These are phyloP conservation scores for Cirrhinus molitorella DNA, from an alignment of 2,797 vertebrate species.

Conservation along the genomic window DNA sequence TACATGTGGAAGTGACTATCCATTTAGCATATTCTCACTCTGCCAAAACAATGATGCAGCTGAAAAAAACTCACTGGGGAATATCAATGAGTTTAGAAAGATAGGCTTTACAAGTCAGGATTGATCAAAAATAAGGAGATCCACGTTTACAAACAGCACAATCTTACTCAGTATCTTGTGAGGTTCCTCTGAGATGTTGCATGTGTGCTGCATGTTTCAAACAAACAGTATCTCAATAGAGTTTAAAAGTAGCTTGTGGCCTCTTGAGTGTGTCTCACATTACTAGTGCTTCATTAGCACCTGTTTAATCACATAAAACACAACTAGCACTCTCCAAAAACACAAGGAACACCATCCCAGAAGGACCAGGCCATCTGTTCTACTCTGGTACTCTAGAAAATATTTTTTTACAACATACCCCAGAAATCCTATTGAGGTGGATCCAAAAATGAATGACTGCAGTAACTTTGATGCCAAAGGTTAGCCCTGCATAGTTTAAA, in stretches of 20 bases:
- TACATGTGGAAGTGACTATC: background rate
- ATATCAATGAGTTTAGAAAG: background rate
- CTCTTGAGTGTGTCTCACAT: constrained; percentile 48
- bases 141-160: constrained; percentile 24
- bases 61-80: background rate
- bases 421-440: background rate
- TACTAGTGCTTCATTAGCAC: constrained; percentile 51
- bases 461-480: background rate
- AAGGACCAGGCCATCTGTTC: constrained; percentile 20
- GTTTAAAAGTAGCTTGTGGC: constrained; percentile 47
- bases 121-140: background rate
- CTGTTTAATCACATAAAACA: constrained; percentile 49
- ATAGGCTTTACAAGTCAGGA: background rate
- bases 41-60: constrained; percentile 3
- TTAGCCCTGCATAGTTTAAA: constrained; percentile 1
- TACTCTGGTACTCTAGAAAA: background rate
- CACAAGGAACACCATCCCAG: background rate
- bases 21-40: background rate
- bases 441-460: background rate
- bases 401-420: background rate
- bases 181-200: constrained; percentile 36
- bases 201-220: constrained; percentile 48
- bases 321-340: constrained; percentile 44
- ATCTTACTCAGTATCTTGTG: constrained; percentile 44
- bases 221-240: constrained; percentile 53